These are phyloP conservation scores for Pygoscelis adeliae DNA, from an alignment of 2,113 vertebrate genomes.

Conservation along the genomic window DNA sequence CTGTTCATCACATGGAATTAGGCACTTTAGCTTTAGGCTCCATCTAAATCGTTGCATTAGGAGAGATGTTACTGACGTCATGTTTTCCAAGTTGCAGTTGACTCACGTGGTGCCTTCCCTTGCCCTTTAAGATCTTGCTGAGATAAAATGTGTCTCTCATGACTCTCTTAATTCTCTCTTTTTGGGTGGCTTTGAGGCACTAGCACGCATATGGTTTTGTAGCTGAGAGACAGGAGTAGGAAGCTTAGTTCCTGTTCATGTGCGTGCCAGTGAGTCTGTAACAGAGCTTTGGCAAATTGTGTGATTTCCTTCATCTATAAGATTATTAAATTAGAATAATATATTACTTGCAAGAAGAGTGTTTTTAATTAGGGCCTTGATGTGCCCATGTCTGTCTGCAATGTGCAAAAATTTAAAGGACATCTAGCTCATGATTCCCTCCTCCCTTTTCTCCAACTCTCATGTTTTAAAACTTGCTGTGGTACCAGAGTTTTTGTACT, in stretches of 20 bases:
- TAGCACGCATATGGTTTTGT: neutral
- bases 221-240: neutral
- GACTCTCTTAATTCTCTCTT: neutral
- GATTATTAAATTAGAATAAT: neutral
- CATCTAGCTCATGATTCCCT: neutral
- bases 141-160: neutral
- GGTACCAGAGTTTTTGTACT: neutral
- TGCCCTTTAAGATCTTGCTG: neutral
- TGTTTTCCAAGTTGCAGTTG: neutral
- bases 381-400: neutral
- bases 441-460: neutral
- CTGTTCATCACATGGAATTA: slow-evolving; percentile 51
- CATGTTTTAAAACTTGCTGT: neutral
- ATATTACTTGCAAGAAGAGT: neutral
- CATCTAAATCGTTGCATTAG: neutral
- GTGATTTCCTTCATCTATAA: neutral
- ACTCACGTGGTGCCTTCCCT: neutral
- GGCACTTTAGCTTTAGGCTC: slow-evolving; percentile 40
- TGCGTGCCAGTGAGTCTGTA: neutral
- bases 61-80: slow-evolving; percentile 8
- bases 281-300: neutral
- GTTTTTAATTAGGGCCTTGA: neutral
- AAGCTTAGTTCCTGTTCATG: neutral
- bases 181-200: neutral
- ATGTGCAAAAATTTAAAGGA: neutral